Conservation (phyloP, 2,888 invertebrate species). For the Pseudococcus longispinus region DNA sequence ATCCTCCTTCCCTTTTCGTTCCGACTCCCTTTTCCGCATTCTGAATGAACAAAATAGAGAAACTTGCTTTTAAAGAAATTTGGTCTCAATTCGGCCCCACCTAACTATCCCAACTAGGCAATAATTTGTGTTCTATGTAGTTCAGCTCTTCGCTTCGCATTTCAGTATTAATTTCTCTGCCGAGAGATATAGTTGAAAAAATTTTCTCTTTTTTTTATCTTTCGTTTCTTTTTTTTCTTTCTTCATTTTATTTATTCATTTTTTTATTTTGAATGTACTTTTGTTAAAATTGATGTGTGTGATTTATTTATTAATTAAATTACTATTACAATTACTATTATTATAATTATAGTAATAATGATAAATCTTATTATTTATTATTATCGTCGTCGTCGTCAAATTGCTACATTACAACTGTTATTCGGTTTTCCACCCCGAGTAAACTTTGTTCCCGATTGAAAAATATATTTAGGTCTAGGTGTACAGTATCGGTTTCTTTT, state of each 20-base stretch:
- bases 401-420: slow-evolving; percentile 17
- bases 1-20: neutral
- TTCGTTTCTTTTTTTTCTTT: slow-evolving; percentile 48
- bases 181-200: slow-evolving; percentile 22
- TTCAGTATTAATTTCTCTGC: slow-evolving; percentile 53
- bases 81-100: slow-evolving; percentile 1
- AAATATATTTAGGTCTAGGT: slow-evolving; percentile 18
- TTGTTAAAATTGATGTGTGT: slow-evolving; percentile 52
- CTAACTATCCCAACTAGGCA: slow-evolving; percentile 1
- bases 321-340: slow-evolving; percentile 21
- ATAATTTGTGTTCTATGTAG: slow-evolving; percentile 50
- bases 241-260: slow-evolving; percentile 46
- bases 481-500: neutral
- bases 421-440: neutral
- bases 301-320: slow-evolving; percentile 47
- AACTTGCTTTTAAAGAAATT: slow-evolving; percentile 7
- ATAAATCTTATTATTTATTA: neutral
- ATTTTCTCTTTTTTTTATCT: slow-evolving; percentile 36
- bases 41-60: slow-evolving; percentile 9
- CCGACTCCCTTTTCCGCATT: neutral
- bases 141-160: slow-evolving; percentile 52
- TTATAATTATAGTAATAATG: slow-evolving; percentile 29
- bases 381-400: slow-evolving; percentile 9
- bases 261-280: slow-evolving; percentile 47
- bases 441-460: neutral